phyloP scores from a whole-genome alignment of 2,113 vertebrate genomes.

The Eclectus roratus region DNA sequence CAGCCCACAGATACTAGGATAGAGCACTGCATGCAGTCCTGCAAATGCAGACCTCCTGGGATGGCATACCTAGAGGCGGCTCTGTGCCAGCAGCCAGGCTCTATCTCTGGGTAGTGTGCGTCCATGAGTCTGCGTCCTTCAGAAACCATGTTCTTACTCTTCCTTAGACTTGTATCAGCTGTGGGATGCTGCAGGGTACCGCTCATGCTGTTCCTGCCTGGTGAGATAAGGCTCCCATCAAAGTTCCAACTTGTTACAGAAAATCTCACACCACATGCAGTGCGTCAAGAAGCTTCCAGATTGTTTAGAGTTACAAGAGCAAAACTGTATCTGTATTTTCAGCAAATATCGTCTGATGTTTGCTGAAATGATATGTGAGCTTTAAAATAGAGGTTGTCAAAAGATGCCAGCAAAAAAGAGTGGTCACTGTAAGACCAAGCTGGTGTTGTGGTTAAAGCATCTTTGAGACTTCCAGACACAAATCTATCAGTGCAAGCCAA shows the following conservation, averaged over 20 bases:
- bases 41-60: neutral
- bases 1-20: neutral
- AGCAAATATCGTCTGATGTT: neutral
- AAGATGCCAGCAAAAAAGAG: neutral
- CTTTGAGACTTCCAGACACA: neutral
- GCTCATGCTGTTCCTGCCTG: neutral
- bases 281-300: neutral
- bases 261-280: slow-evolving; percentile 2
- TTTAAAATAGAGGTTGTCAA: neutral
- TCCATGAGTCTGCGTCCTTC: neutral
- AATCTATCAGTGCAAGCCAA: neutral
- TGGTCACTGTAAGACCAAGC: neutral
- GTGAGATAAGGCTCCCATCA: slow-evolving; percentile 21
- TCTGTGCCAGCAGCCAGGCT: neutral
- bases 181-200: neutral
- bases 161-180: neutral
- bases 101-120: neutral
- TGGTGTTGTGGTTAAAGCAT: neutral
- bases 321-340: neutral
- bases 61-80: neutral
- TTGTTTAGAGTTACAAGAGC: neutral
- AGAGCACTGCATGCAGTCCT: neutral
- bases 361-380: neutral
- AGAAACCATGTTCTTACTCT: neutral
- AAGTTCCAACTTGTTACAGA: neutral